phyloP scores from a whole-genome alignment of 2,113 vertebrate genomes.

The Anseranas semipalmata region DNA sequence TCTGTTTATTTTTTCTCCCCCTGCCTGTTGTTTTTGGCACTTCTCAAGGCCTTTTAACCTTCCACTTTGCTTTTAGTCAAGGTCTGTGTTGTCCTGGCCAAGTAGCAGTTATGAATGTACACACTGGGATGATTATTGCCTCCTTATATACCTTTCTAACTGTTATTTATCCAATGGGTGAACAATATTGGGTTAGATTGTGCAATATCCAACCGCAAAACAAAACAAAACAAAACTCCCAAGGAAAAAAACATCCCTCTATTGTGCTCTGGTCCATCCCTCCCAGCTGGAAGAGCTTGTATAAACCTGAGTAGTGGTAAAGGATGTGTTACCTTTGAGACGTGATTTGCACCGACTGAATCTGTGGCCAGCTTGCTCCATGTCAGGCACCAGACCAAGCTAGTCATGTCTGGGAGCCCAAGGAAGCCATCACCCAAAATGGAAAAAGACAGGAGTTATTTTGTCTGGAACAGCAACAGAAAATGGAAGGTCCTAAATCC shows the following conservation, averaged over 20 bases:
- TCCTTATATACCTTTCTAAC: neutral
- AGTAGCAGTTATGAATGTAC: neutral
- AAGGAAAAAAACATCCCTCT: neutral
- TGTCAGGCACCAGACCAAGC: neutral
- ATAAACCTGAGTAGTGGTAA: neutral
- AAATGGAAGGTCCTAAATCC: neutral
- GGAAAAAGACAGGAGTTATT: neutral
- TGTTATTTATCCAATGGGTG: neutral
- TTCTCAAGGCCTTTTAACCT: neutral
- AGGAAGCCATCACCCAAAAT: neutral
- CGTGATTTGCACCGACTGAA: neutral
- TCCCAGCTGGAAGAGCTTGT: neutral
- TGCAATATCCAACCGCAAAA: neutral
- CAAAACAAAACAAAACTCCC: neutral
- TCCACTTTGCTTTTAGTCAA: neutral
- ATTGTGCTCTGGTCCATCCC: neutral
- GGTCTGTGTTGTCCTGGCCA: neutral
- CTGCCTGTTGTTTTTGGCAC: neutral
- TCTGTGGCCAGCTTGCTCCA: neutral
- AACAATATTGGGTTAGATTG: neutral
- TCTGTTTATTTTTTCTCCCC: neutral
- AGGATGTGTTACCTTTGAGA: neutral
- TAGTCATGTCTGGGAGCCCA: neutral
- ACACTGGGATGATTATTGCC: neutral
- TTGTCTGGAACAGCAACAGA: neutral